A percentile compares a stretch with the other conserved stretches of the same genome.
Evolutionary conservation across 1,140 invertebrate genomes (phyloP).

Genomic region (Lanistes nyassanus): DNA sequence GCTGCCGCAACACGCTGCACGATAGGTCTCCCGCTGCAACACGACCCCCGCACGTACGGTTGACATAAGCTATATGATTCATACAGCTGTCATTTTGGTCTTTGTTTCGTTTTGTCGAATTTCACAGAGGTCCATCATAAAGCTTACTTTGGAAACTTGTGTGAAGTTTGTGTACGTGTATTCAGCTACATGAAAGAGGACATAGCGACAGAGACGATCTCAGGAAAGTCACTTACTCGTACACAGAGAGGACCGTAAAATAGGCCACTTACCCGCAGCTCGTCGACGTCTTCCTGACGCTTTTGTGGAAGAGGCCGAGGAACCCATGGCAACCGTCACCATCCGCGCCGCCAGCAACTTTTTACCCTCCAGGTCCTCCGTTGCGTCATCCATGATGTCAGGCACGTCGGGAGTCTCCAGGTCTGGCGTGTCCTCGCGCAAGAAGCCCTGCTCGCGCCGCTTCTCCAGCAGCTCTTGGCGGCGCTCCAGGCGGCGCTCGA

Average conservation of each 20-base stretch:
- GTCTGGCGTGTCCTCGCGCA: conserved; percentile 18
- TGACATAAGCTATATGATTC: too few species aligned
- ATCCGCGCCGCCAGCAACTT: conserved; percentile 19
- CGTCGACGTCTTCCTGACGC: conserved; percentile 6
- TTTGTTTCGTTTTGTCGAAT: too few species aligned
- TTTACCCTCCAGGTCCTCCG: conserved; percentile 23
- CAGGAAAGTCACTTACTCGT: too few species aligned
- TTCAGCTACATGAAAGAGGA: too few species aligned
- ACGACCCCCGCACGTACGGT: too few species aligned
- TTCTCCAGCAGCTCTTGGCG: conserved; percentile 14
- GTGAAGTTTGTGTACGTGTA: too few species aligned
- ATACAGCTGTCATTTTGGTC: too few species aligned
- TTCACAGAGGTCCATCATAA: too few species aligned
- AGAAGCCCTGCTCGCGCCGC: conserved; percentile 27
- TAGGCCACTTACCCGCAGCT: conserved; percentile 1
- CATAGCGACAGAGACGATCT: too few species aligned
- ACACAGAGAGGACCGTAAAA: neutral
- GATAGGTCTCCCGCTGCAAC: conserved; percentile 15
- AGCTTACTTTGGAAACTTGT: too few species aligned
- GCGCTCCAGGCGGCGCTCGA: conserved; percentile 27
- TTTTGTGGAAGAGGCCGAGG: neutral
- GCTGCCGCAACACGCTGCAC: conserved; percentile 22
- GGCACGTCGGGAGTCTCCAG: conserved; percentile 12
- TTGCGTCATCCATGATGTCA: conserved; percentile 14
- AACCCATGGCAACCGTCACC: neutral